phyloP scores from a whole-genome alignment of 1,140 invertebrate species.

The Lasioglossum albipes region DNA sequence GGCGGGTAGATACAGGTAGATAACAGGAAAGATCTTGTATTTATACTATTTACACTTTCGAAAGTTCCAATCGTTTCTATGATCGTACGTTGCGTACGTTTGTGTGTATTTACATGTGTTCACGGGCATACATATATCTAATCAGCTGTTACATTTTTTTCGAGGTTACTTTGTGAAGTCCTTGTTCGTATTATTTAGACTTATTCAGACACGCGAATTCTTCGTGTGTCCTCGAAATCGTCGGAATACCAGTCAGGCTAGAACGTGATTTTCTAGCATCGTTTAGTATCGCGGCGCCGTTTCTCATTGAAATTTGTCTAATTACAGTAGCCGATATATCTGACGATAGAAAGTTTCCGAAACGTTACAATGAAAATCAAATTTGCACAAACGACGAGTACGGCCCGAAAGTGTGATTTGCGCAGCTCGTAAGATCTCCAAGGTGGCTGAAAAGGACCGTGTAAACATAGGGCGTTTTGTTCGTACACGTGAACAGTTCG shows the following conservation, averaged over 20 bases:
- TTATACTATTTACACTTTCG: too few relatives aligned
- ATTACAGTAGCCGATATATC: neutral
- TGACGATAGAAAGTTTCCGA: neutral
- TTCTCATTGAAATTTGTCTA: neutral
- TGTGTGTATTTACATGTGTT: too few relatives aligned
- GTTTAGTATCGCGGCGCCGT: neutral
- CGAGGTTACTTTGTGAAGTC: too few relatives aligned
- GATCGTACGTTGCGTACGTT: too few relatives aligned
- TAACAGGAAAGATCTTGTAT: too few relatives aligned
- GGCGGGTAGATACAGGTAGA: too few relatives aligned
- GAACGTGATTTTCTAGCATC: neutral
- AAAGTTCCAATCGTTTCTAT: too few relatives aligned
- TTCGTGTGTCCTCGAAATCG: neutral
- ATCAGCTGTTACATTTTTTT: too few relatives aligned
- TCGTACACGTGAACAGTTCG: neutral
- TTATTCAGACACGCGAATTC: too few relatives aligned
- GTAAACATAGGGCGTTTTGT: conserved; percentile 9
- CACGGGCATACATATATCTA: too few relatives aligned
- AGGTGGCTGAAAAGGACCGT: neutral
- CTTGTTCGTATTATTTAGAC: too few relatives aligned
- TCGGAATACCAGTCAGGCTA: neutral
- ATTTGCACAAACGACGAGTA: neutral
- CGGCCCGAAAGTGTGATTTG: neutral
- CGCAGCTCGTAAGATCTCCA: neutral
- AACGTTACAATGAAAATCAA: neutral